Evolutionary conservation across 2,797 vertebrate genomes (phyloP), one percentile per base, ranked within the genome.

Genomic region (Cyclura pinguis): DNA sequence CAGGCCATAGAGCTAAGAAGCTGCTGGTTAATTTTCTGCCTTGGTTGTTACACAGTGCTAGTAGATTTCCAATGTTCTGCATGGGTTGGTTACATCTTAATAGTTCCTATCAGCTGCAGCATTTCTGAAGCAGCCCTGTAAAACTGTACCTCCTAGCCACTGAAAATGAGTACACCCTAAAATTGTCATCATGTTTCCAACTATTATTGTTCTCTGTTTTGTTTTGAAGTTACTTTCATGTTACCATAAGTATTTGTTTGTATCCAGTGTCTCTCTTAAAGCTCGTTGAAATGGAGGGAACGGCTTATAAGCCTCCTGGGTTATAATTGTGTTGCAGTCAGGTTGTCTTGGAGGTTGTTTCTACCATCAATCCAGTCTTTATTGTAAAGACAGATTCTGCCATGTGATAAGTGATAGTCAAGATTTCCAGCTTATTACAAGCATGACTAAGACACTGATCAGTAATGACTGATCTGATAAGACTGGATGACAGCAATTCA

Each of bases 191-290:
- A 93, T 88, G 73, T 80, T 92, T 94, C 92, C 91, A 92, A 93
- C 20, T 69, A 85, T 80, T 69, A 82, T 84, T 47, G 50, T 69
- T 88, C 47, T 91, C 78, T 88, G 12, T 12, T 88, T 88, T 87
- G 90, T 84, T 69, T 38, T 91, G 80, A 91, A 84, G n/a, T 81
- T 62, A 85, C 92, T 92, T 80, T 77, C 88, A 87, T 94, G 94
- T 90, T 91, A 72, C 92, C 64, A 91, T 89, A 69, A 86, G 73
- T 62, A 35, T 73, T 91, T 87, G 52, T 92, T 93, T 92, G 94
- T 91, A 64, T 95, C 87, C 90, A 81, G 91, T 93, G 92, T 90
- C 80, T 92, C 85, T 94, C 91, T 94, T 92, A 88, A 90, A 81
- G 91, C 9, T 72, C 50, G 29, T 42, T 77, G 29, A 50, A 69